Conservation (phyloP, 1,140 invertebrate species). For the Aphis gossypii region DNA sequence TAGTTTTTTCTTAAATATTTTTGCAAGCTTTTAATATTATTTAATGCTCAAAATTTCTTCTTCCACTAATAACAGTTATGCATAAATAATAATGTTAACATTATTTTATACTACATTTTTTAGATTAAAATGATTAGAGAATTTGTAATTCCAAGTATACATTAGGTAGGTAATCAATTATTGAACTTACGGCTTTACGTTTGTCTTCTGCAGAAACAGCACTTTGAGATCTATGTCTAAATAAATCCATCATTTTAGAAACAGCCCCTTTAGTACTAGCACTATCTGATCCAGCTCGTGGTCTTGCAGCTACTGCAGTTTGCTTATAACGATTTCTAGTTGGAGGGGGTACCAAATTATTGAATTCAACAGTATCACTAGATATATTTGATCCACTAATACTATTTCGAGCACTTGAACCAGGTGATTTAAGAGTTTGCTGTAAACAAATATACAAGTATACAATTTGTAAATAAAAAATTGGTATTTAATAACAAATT, state of each 20-base stretch:
- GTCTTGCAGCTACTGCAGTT: constrained; percentile 61
- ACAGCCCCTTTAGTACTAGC: constrained; percentile 71
- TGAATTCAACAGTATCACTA: constrained; percentile 56
- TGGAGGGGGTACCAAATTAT: constrained; percentile 43
- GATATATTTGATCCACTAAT: constrained; percentile 59
- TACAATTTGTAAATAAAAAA: not conserved
- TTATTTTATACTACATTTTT: not conserved
- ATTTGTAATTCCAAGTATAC: not conserved
- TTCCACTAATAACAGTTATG: not conserved
- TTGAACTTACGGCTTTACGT: constrained; percentile 75
- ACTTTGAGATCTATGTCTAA: constrained; percentile 80
- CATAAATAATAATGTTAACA: not conserved
- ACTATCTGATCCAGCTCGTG: constrained; percentile 67
- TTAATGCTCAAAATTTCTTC: not conserved
- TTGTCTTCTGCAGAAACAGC: constrained; percentile 75
- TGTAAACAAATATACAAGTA: constrained; percentile 59
- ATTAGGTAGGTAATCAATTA: constrained; percentile 46
- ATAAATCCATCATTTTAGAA: constrained; percentile 89
- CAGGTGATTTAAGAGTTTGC: constrained; percentile 64
- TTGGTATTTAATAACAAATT: not conserved
- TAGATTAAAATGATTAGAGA: not conserved
- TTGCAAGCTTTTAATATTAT: not conserved
- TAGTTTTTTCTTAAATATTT: not conserved
- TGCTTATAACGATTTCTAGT: constrained; percentile 54
- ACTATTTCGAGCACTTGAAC: constrained; percentile 60